Base-by-base conservation (phyloP, 2,888 invertebrate genomes). In the Syrphus vitripennis region DNA sequence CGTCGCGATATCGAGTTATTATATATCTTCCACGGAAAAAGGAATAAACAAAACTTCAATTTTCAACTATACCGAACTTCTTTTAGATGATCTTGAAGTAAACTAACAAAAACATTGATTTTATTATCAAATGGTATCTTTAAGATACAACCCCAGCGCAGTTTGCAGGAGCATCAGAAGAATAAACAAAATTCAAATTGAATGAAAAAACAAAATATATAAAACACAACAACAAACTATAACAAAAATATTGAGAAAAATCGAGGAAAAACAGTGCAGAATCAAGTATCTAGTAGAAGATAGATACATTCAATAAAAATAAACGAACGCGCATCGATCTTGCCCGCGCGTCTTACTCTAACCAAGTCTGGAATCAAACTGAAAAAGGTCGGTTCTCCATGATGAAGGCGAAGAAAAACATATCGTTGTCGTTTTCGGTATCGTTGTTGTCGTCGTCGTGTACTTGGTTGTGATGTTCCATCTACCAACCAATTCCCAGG, bases 341-440 rank as follows among this genome's bases (percentile, higher is more conserved):
- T 59, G 37, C 63, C 63, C 74, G 63, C 57, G 67, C 82, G 86
- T 82, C 86, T 82, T 86, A 75, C 86, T 86, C 82, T 82, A 82
- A 86, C 81, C 82, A 82, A 81, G 86, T 86, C 86, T 86, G 86
- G 82, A 86, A 86, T 78, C 74, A 63, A 82, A 86, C 86, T 86
- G 86, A 86, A 82, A 82, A 86, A 74, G 70, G 77, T 86, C 78
- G 86, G 31, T 82, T 81, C 86, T 57, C 69, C 31, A 48, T 37
- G 31, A 75, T 80, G 45, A 14, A 42, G 70, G 59, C 59, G 59
- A 84, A 80, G 84, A 72, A 84, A 76, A 80, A 84, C 19, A 59
- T 69, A 77, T 63, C 45, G 50, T 75, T 7, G 50, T 50, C 24
- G 50, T 24, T 50, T 50, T 50, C 24, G 50, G 48, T 48, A 48